Evolutionary conservation across 2,113 vertebrate species (phyloP), one percentile per base, ranked within the genome.

Genomic region (Proterorhinus semilunaris): DNA sequence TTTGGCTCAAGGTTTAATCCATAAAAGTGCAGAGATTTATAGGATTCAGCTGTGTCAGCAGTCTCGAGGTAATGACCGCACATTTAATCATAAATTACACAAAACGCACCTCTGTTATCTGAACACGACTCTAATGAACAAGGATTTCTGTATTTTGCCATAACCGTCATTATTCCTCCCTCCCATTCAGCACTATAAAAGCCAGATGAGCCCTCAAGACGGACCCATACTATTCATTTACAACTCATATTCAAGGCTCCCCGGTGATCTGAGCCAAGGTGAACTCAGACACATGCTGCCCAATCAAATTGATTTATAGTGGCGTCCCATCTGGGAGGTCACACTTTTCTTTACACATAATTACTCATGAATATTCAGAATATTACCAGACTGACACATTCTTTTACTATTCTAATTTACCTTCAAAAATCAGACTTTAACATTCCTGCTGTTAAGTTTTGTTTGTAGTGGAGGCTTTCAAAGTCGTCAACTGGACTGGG

Each of bases 21-120:
- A 54, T 49, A 73, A 62, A 66, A 43, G 1, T 0, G 8, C 57
- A 13, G 53, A 58, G 62, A 87, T 86, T 74, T 76, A 81, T 77
- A 17, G 50, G 61, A 52, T 81, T 89, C 86, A 84, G 82, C 80
- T 86, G 80, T 80, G 82, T 87, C 76, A 82, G 84, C 83, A 76
- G 70, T 80, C 66, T 43, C 53, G 27, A 36, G 67, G 75, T 82
- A 73, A 88, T 88, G 82, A 83, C 66, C 65, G 13, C 47, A 44
- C 21, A 6, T 71, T 86, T 83, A 81, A 82, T 86, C 75, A 65
- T 65, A 73, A n/a, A 55, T 59, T 55, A 69, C 69, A 72, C 75
- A 84, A 86, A 81, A 78, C 62, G 70, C 2, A 0, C 67, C 57
- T 65, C 58, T 55, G 48, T 86, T 86, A 86, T 83, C 82, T 82